Evolutionary conservation across 2,797 vertebrate species (phyloP).

Genomic region (Propithecus perrieri): DNA sequence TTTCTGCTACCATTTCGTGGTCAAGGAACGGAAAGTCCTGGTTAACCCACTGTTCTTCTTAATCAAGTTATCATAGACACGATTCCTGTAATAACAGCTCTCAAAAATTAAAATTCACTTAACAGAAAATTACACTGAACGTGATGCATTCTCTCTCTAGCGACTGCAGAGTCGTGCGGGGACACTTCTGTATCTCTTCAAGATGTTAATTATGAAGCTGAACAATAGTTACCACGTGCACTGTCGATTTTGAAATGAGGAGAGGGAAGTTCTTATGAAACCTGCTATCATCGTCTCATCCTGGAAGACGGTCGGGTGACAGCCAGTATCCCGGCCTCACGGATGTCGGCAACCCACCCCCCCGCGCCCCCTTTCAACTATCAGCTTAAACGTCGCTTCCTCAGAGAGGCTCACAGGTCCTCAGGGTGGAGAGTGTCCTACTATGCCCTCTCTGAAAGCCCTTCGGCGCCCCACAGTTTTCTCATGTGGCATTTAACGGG

Average conservation of each 20-base stretch:
- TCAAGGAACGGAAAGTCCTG: background rate
- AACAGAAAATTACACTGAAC: background rate
- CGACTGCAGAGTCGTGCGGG: background rate
- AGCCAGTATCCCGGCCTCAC: accelerated
- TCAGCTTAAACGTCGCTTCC: background rate
- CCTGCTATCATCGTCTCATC: accelerated
- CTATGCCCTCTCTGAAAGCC: accelerated
- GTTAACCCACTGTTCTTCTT: background rate
- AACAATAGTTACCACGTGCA: background rate
- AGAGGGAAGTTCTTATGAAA: accelerated
- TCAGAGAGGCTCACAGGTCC: too few relatives aligned
- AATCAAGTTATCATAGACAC: background rate
- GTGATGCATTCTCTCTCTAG: background rate
- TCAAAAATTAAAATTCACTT: slow-evolving; percentile 16
- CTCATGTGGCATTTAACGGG: accelerated
- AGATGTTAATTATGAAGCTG: background rate
- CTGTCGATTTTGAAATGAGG: accelerated
- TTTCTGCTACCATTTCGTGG: background rate
- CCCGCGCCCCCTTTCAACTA: background rate
- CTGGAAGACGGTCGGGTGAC: accelerated
- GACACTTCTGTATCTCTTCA: background rate
- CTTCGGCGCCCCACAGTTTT: accelerated
- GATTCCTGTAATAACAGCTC: background rate
- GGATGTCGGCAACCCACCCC: background rate
- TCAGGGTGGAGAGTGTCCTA: accelerated